Conservation (phyloP, 2,888 invertebrate genomes). For the Synergus umbraculus region DNA sequence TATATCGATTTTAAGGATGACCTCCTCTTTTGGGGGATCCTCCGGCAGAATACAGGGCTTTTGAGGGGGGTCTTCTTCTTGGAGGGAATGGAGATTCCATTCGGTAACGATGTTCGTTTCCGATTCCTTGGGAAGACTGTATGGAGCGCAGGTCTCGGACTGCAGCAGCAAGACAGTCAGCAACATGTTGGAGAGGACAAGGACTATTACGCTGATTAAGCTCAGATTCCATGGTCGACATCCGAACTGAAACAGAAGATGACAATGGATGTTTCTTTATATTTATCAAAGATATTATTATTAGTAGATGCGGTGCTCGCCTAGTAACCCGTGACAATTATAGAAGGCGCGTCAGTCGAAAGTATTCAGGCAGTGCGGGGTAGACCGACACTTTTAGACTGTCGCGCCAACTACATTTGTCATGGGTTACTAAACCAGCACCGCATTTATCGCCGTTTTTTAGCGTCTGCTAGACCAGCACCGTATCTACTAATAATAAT, state of each 20-base stretch:
- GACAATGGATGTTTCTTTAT: neutral
- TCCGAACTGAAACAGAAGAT: conserved; percentile 73
- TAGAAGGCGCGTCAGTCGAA: too few species aligned
- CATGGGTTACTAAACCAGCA: too few species aligned
- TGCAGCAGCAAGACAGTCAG: conserved; percentile 81
- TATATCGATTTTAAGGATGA: conserved; percentile 80
- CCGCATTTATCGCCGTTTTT: too few species aligned
- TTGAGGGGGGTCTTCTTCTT: conserved; percentile 52
- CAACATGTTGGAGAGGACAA: conserved; percentile 83
- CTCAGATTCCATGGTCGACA: conserved; percentile 86
- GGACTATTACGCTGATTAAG: conserved; percentile 81
- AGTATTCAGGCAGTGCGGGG: too few species aligned
- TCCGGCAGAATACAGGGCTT: conserved; percentile 43
- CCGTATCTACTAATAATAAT: too few species aligned
- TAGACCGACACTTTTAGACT: too few species aligned
- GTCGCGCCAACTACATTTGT: too few species aligned
- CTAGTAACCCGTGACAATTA: too few species aligned
- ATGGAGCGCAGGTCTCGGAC: conserved; percentile 75
- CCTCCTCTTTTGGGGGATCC: conserved; percentile 32
- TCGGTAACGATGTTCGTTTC: conserved; percentile 64
- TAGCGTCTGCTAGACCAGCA: too few species aligned
- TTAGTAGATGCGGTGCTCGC: too few species aligned
- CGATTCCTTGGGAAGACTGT: conserved; percentile 52
- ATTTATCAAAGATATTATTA: too few species aligned
- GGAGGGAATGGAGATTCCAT: conserved; percentile 54